Evolutionary conservation across 1,140 invertebrate species (phyloP).

Genomic region (Laupala kohalensis): DNA sequence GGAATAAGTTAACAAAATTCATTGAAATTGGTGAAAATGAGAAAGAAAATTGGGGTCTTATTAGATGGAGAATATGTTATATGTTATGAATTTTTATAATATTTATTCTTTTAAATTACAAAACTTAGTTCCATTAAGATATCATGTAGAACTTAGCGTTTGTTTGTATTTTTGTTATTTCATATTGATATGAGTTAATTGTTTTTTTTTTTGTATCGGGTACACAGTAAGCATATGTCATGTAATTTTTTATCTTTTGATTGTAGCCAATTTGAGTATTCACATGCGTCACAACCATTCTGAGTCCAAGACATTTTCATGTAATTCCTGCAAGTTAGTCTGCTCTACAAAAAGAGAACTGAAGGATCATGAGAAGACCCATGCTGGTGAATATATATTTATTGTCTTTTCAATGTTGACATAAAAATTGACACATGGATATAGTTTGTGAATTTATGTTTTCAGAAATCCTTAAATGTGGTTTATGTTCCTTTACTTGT

Average conservation of each 20-base stretch:
- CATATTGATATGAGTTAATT: too few relatives aligned
- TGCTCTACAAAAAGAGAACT: conserved; percentile 7
- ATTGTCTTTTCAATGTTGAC: background rate
- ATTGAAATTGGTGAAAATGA: too few relatives aligned
- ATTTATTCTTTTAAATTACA: background rate
- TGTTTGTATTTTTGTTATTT: too few relatives aligned
- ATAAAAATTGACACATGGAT: background rate
- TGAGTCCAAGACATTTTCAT: conserved; percentile 7
- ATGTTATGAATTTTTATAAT: background rate
- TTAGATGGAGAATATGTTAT: background rate
- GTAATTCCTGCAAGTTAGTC: conserved; percentile 7
- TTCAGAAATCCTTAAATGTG: conserved; percentile 12
- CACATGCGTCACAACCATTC: conserved; percentile 14
- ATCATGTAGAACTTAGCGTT: too few relatives aligned
- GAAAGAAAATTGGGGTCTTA: too few relatives aligned
- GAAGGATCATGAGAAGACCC: conserved; percentile 16
- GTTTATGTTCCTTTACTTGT: conserved; percentile 9
- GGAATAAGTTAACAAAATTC: too few relatives aligned
- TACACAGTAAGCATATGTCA: too few relatives aligned
- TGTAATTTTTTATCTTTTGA: too few relatives aligned
- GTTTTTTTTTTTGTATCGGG: too few relatives aligned
- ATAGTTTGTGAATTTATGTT: background rate
- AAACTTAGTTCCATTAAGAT: background rate
- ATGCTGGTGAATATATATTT: conserved; percentile 10
- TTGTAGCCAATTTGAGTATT: conserved; percentile 16